Conservation (phyloP, 2,888 invertebrate species). For the Athrips mouffetella region DNA sequence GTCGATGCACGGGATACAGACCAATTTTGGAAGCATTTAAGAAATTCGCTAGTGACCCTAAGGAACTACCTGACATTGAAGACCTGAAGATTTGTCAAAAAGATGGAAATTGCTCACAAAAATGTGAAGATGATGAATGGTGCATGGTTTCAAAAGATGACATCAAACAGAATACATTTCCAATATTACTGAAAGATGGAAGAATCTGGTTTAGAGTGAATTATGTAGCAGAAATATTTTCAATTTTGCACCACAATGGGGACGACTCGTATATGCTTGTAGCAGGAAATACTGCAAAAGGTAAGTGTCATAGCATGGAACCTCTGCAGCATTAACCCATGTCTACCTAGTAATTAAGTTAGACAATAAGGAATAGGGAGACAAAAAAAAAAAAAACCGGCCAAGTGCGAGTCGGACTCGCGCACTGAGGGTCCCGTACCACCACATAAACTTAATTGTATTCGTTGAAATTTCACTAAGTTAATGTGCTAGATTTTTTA, state of each 20-base stretch:
- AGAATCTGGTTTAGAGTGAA: slow-evolving; percentile 73
- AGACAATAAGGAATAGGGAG: too few species aligned
- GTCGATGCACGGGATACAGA: slow-evolving; percentile 88
- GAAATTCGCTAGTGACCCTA: slow-evolving; percentile 81
- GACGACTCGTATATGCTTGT: slow-evolving; percentile 76
- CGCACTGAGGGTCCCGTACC: too few species aligned
- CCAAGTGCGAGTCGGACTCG: too few species aligned
- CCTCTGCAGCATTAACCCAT: too few species aligned
- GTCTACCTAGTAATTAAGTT: too few species aligned
- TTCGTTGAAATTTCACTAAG: too few species aligned
- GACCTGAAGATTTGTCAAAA: slow-evolving; percentile 44
- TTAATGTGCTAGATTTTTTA: too few species aligned
- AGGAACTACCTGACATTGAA: slow-evolving; percentile 53
- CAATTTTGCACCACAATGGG: slow-evolving; percentile 47
- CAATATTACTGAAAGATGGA: slow-evolving; percentile 43
- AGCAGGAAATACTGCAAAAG: slow-evolving; percentile 84
- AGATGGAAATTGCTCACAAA: slow-evolving; percentile 10
- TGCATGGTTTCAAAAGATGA: slow-evolving; percentile 32
- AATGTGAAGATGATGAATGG: slow-evolving; percentile 42
- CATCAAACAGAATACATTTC: slow-evolving; percentile 23
- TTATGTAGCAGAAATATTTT: slow-evolving; percentile 65
- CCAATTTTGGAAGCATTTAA: slow-evolving; percentile 88
- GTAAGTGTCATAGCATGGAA: too few species aligned
- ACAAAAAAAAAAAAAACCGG: too few species aligned
- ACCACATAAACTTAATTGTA: too few species aligned